phyloP scores from a whole-genome alignment of 2,888 invertebrate species.

The Scaptomyza parva region DNA sequence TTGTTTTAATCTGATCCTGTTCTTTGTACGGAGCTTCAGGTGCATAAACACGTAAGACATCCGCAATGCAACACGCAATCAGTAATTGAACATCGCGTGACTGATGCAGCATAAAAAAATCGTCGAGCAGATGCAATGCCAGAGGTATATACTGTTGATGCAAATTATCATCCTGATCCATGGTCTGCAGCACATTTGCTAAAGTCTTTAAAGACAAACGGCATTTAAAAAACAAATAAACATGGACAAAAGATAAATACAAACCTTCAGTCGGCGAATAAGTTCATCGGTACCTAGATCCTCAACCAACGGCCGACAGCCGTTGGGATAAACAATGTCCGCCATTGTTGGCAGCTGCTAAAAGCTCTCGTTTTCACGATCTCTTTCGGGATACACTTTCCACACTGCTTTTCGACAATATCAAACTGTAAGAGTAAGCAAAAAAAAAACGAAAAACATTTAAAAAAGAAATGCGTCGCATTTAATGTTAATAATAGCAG shows the following conservation, averaged over 20 bases:
- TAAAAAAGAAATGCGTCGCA: background rate
- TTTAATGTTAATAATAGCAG: slow-evolving; percentile 16
- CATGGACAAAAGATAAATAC: background rate
- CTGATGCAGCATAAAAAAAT: slow-evolving; percentile 94
- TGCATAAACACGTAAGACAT: slow-evolving; percentile 97
- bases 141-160: slow-evolving; percentile 96
- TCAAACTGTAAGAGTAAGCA: slow-evolving; percentile 41
- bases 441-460: slow-evolving; percentile 12
- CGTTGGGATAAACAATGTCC: slow-evolving; percentile 96
- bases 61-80: slow-evolving; percentile 98
- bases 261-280: slow-evolving; percentile 95
- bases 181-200: slow-evolving; percentile 97
- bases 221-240: background rate
- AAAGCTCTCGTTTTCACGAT: slow-evolving; percentile 10
- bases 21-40: slow-evolving; percentile 99
- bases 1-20: slow-evolving; percentile 94
- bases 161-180: slow-evolving; percentile 98
- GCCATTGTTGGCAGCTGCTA: slow-evolving; percentile 86
- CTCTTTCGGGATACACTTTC: background rate
- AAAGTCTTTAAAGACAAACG: slow-evolving; percentile 87
- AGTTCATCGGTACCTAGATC: slow-evolving; percentile 98
- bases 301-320: slow-evolving; percentile 97
- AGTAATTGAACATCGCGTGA: slow-evolving; percentile 97
- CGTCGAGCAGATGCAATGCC: slow-evolving; percentile 96
- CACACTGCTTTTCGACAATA: slow-evolving; percentile 7